phyloP scores from a whole-genome alignment of 1,140 invertebrate genomes.

The Orius insidiosus region DNA sequence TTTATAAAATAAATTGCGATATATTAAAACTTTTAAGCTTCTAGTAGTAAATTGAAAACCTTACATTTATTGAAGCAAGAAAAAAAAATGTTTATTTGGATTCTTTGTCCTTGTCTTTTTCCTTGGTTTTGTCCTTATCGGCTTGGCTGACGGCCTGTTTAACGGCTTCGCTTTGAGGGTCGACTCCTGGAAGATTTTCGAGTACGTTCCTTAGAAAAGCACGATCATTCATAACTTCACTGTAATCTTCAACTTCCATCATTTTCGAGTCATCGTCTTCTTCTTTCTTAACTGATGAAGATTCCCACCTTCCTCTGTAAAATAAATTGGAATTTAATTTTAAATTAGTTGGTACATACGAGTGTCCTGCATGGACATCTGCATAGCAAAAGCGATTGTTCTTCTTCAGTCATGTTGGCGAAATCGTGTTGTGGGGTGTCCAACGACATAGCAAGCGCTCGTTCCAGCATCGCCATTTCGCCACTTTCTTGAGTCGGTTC shows the following conservation, averaged over 20 bases:
- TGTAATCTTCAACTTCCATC: conserved; percentile 36
- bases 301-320: conserved; percentile 13
- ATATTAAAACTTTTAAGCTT: too few relatives aligned
- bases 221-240: conserved; percentile 80
- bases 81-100: conserved; percentile 9
- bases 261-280: conserved; percentile 23
- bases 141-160: conserved; percentile 58
- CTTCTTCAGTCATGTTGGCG: conserved; percentile 87
- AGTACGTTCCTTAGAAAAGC: conserved; percentile 85
- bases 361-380: conserved; percentile 88
- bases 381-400: conserved; percentile 98
- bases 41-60: too few relatives aligned
- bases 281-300: conserved; percentile 4
- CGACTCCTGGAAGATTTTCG: conserved; percentile 84
- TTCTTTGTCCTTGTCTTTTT: conserved; percentile 42
- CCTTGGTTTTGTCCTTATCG: conserved; percentile 54
- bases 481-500: neutral
- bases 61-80: too few relatives aligned
- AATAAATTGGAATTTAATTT: neutral
- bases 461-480: conserved; percentile 62
- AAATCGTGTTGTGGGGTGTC: conserved; percentile 46
- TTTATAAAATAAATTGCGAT: too few relatives aligned
- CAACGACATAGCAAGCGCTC: conserved; percentile 81
- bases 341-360: neutral
- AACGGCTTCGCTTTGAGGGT: conserved; percentile 81